These are phyloP conservation scores for Drosophila carrolli DNA, from an alignment of 1,140 invertebrate genomes.

Conservation along the genomic window DNA sequence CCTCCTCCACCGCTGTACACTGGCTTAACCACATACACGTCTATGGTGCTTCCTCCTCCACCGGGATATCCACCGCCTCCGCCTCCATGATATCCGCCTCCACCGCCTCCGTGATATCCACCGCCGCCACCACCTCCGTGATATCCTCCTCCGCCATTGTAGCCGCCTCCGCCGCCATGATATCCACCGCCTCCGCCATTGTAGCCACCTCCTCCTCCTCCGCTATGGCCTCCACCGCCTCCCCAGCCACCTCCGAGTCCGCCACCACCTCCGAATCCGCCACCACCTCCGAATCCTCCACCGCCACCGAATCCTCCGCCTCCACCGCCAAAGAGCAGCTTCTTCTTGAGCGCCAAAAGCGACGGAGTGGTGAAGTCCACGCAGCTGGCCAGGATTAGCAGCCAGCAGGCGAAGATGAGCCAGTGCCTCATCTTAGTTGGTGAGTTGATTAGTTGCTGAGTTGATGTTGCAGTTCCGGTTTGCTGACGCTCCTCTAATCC, in stretches of 20 bases:
- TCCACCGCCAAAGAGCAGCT: constrained; percentile 52
- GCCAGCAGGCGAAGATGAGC: constrained; percentile 20
- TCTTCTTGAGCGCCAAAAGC: constrained; percentile 59
- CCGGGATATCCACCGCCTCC: constrained; percentile 27
- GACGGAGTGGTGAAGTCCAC: constrained; percentile 51
- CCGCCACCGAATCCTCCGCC: constrained; percentile 31
- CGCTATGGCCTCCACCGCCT: constrained; percentile 28
- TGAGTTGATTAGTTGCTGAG: constrained; percentile 33
- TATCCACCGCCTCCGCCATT: constrained; percentile 12
- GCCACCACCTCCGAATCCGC: constrained; percentile 27
- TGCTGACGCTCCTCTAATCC: background rate
- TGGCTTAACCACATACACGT: constrained; percentile 50
- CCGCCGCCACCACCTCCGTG: constrained; percentile 24
- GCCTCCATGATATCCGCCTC: constrained; percentile 35
- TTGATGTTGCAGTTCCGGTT: constrained; percentile 11
- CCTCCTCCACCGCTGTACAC: constrained; percentile 21
- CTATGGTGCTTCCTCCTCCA: constrained; percentile 25
- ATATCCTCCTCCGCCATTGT: constrained; percentile 16
- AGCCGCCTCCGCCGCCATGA: constrained; percentile 17
- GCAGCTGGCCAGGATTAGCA: constrained; percentile 51
- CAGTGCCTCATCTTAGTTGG: constrained; percentile 39
- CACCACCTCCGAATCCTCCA: constrained; percentile 33
- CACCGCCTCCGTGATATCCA: constrained; percentile 18
- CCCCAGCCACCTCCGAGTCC: constrained; percentile 17
- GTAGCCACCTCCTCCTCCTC: constrained; percentile 13